Evolutionary conservation across 1,140 invertebrate genomes (phyloP).

Genomic region (Psix sp.): DNA sequence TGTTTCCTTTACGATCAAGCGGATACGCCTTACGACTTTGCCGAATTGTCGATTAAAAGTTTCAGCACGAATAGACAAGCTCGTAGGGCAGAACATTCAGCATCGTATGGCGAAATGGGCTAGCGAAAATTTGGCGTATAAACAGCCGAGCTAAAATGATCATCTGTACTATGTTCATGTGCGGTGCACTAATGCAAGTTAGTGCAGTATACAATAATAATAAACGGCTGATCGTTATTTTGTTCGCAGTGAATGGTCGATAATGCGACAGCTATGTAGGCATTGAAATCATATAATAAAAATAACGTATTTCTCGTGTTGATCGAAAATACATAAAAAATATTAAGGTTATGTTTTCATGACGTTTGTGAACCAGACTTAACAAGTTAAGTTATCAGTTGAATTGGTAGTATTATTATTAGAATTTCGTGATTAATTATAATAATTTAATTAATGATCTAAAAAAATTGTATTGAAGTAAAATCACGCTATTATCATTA

Average conservation of each 20-base stretch:
- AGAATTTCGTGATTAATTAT: too few species aligned
- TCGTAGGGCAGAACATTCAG: not conserved
- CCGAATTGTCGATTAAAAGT: conserved; percentile 41
- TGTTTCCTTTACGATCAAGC: conserved; percentile 31
- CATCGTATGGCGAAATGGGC: conserved; percentile 2
- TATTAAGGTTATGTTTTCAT: too few species aligned
- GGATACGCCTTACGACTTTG: conserved; percentile 34
- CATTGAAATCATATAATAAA: conserved; percentile 42
- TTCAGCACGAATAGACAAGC: conserved; percentile 32
- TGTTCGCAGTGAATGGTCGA: conserved; percentile 38
- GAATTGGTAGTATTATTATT: too few species aligned
- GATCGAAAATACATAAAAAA: not conserved
- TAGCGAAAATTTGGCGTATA: conserved; percentile 20
- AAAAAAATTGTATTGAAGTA: too few species aligned
- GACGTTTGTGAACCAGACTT: too few species aligned
- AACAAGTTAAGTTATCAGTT: too few species aligned
- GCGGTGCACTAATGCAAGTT: conserved; percentile 19
- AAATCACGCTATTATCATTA: too few species aligned
- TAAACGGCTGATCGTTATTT: conserved; percentile 58
- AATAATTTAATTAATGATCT: too few species aligned
- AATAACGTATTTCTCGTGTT: conserved; percentile 11
- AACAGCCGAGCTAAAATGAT: conserved; percentile 32
- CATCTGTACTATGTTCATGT: conserved; percentile 34
- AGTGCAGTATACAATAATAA: conserved; percentile 42
- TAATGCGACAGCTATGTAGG: conserved; percentile 47